A percentile compares a stretch with the other conserved stretches of the same genome.
phyloP scores from a whole-genome alignment of 2,888 invertebrate genomes.

The Pristionchus maxplancki region DNA sequence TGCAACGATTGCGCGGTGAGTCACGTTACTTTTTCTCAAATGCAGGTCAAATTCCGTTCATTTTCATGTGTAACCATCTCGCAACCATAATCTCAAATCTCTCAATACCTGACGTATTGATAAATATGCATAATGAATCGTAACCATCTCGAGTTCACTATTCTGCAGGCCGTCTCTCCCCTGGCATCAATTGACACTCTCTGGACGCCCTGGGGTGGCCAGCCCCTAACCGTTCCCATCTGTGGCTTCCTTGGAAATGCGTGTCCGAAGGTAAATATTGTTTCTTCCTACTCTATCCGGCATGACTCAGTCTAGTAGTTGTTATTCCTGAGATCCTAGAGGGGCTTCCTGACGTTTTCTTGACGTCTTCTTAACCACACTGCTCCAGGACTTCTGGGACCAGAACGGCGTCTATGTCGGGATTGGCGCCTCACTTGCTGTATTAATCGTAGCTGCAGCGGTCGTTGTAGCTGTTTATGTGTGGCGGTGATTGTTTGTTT shows the following conservation, averaged over 20 bases:
- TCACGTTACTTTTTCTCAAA: too few species aligned
- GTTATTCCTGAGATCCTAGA: too few species aligned
- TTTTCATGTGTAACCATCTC: too few species aligned
- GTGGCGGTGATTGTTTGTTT: background rate
- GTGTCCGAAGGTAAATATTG: conserved; percentile 23
- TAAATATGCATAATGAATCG: too few species aligned
- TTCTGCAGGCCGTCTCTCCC: conserved; percentile 83
- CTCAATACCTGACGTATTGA: too few species aligned
- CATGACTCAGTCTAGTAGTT: too few species aligned
- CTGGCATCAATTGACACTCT: background rate
- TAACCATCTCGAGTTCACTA: too few species aligned
- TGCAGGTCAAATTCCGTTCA: too few species aligned
- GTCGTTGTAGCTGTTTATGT: conserved; percentile 4
- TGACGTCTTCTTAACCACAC: too few species aligned
- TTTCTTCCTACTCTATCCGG: too few species aligned
- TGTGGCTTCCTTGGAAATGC: conserved; percentile 44
- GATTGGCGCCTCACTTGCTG: conserved; percentile 8
- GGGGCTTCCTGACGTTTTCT: background rate
- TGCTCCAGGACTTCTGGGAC: conserved; percentile 49
- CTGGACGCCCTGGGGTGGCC: conserved; percentile 36
- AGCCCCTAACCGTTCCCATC: conserved; percentile 27
- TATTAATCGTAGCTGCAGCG: background rate
- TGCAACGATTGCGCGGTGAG: conserved; percentile 36
- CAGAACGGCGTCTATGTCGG: conserved; percentile 48
- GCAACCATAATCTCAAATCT: too few species aligned